Evolutionary conservation across 1,140 invertebrate species (phyloP), one percentile per base, ranked within the genome.

Genomic region (Drosophila biarmipes): DNA sequence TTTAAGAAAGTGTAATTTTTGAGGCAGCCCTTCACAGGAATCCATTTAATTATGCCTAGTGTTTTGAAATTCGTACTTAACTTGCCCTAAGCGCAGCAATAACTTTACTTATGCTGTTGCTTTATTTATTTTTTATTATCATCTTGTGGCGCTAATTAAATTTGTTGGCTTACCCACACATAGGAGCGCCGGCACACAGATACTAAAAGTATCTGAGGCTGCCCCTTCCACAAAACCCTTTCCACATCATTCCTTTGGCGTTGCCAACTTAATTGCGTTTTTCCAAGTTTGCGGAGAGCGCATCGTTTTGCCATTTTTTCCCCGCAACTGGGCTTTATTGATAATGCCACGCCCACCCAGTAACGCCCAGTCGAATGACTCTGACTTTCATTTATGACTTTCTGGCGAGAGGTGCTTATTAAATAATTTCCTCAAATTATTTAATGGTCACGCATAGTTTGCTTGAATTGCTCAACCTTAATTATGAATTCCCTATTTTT

Each of bases 191-290:
- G 42, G 35, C 56, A 17, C 54, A 46, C 8, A 45, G 15, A 66
- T 45, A 29, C 10, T 19, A 4, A 21, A 34, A 37, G 21, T 37
- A 57, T 45, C 17, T 31, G 12, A 34, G 11, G 8, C 4, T 14
- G n/a, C 29, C 34, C 34, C 15, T 10, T 7, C 29, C 29, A 12
- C 45, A 35, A 34, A 10, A 38, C 27, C 45, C 35, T 24, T 37
- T 43, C 1, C 29, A 8, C 27, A 19, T 31, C 38, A 34, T 72
- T 51, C 19, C 57, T 62, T 63, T 51, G 29, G 43, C 45, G 51
- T 29, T 45, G 43, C 42, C 49, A 67, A 55, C 71, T 59, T 76
- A 76, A 76, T 76, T 76, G 73, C 72, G 75, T 76, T 76, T 76
- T 72, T 75, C 49, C 62, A 55, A 76, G 62, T 49, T 71, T 76